Evolutionary conservation across 1,140 invertebrate genomes (phyloP), one percentile per base, ranked within the genome.

Genomic region (Druon quercuslanigerum): DNA sequence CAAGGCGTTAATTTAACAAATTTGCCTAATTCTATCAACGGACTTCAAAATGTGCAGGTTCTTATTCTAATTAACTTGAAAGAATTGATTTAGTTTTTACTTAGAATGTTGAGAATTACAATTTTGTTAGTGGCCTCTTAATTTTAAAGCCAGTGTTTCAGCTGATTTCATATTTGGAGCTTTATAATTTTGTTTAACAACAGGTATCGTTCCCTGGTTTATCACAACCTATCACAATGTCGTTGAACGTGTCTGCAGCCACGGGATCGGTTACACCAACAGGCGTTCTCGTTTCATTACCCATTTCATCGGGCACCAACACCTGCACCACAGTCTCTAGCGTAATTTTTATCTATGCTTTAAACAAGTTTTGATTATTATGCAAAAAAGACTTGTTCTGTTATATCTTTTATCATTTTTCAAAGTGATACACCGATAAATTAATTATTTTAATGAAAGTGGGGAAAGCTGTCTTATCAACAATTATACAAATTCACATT

Each of bases 181-280:
- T 40, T 79, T 76, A 79, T 72, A 76, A 40, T 71, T 51, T 71
- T 51, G 46, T 74, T 77, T 76, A 72, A 82, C 78, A 78, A 82
- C 92, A 95, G 91, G 95, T 96, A 51, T 96, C 96, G 85, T 94
- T 96, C 83, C 95, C 95, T 17, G 95, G 95, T 54, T 93, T 96
- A 54, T 92, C 95, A 14, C 95, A 96, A 81, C 95, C 95, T 13
- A 96, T 96, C 83, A 96, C 95, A 50, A 91, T 96, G 83, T 95
- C 95, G 40, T 88, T 96, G 71, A 95, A 95, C 84, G 94, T 94
- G 76, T 94, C 93, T 54, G 90, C 91, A 51, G 89, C 91, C n/a
- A 90, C 90, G 46, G 89, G 85, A 80, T 90, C 90, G 19, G 91
- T 92, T 60, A 92, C 92, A 50, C 92, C 92, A 33, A 94, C 94